These are phyloP conservation scores for Squalus acanthias DNA, from an alignment of 2,797 vertebrate species.

Conservation along the genomic window DNA sequence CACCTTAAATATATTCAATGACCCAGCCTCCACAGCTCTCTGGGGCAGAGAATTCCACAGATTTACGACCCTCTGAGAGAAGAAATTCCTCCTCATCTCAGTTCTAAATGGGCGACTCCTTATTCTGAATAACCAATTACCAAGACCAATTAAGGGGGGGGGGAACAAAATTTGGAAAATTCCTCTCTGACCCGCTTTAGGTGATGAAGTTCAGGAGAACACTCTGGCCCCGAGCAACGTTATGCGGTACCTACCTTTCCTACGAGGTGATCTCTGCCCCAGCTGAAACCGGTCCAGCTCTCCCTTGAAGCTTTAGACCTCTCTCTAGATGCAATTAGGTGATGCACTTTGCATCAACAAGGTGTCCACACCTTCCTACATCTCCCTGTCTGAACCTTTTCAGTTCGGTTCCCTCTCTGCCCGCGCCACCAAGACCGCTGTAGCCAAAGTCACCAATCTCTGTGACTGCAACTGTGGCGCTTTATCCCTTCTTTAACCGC, in stretches of 20 bases:
- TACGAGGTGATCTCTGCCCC: not conserved
- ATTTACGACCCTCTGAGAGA: no score
- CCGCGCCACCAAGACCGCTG: not conserved
- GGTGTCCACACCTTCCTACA: not conserved
- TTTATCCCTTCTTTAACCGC: no score
- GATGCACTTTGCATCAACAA: not conserved
- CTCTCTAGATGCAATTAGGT: not conserved
- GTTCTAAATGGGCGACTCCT: no score
- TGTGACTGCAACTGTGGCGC: no score
- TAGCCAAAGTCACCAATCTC: not conserved
- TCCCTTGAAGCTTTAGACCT: not conserved
- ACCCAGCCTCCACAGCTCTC: no score
- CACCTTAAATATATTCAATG: no score
- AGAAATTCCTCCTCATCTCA: no score
- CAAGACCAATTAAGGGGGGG: no score
- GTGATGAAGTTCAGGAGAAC: not conserved
- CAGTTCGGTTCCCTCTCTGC: not conserved
- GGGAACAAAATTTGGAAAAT: not conserved
- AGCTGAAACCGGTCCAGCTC: not conserved
- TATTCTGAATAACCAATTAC: no score
- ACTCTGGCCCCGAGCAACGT: not conserved
- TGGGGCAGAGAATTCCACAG: no score
- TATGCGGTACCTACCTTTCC: not conserved
- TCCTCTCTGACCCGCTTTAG: not conserved
- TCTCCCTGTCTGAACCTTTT: not conserved